Conservation (phyloP, 2,888 invertebrate genomes). For the Ophion obscuratus region DNA sequence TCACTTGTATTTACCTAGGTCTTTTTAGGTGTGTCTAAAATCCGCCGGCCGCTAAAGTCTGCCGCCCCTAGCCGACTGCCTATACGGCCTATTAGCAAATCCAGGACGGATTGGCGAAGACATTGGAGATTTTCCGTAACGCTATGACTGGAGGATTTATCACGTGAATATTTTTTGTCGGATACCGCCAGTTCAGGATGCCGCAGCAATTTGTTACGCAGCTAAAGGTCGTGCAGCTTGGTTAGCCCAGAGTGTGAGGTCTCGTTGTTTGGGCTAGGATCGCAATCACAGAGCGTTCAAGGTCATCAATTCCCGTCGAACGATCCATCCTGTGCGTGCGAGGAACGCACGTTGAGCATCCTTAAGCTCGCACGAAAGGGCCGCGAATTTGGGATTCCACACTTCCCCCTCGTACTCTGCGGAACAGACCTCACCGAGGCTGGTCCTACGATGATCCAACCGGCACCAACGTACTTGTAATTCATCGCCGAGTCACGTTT, state of each 20-base stretch:
- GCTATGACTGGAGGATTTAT: slow-evolving; percentile 8
- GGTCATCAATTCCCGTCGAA: background rate
- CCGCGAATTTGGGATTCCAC: background rate
- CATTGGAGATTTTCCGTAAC: background rate
- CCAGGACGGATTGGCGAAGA: too few species aligned
- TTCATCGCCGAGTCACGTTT: background rate
- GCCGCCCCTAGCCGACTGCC: too few species aligned
- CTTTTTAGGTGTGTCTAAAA: too few species aligned
- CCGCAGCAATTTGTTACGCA: background rate
- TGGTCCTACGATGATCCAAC: background rate
- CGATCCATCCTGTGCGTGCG: background rate
- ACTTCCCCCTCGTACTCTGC: background rate
- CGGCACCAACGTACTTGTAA: background rate
- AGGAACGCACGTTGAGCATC: background rate
- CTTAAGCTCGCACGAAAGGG: background rate
- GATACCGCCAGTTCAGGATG: background rate
- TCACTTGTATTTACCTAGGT: too few species aligned
- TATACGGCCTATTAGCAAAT: too few species aligned
- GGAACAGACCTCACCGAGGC: background rate
- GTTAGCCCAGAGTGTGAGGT: background rate
- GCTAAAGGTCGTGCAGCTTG: background rate
- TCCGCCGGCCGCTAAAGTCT: too few species aligned
- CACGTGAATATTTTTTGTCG: slow-evolving; percentile 5
- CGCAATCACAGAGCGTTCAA: background rate
- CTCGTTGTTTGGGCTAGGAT: background rate